Evolutionary conservation across 2,113 vertebrate genomes (phyloP).

Genomic region (Oryzias javanicus): DNA sequence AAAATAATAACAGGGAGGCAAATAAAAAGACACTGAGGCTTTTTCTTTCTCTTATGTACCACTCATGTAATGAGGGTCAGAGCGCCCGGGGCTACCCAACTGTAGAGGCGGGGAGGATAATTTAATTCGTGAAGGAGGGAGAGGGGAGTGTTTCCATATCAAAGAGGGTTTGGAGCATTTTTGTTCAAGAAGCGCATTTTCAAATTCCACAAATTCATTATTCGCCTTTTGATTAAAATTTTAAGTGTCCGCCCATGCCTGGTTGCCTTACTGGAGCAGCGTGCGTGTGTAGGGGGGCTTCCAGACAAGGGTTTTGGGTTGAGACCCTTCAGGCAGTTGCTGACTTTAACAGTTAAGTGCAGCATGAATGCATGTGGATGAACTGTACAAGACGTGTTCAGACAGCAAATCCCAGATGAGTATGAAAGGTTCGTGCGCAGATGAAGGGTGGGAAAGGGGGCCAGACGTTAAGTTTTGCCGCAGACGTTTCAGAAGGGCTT

Average conservation of each 20-base stretch:
- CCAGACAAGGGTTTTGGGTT: conserved; percentile 47
- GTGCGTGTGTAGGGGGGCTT: conserved; percentile 22
- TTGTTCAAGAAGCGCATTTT: conserved; percentile 68
- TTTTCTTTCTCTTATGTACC: conserved; percentile 39
- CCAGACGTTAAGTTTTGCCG: too few relatives aligned
- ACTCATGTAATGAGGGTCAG: conserved; percentile 66
- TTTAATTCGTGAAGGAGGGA: conserved; percentile 61
- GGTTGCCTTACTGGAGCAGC: conserved; percentile 49
- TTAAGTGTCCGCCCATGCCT: conserved; percentile 39
- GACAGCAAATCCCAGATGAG: conserved; percentile 47
- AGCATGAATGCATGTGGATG: conserved; percentile 35
- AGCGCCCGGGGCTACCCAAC: conserved; percentile 46
- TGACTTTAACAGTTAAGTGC: conserved; percentile 47
- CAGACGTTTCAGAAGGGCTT: not conserved
- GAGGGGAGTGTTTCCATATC: conserved; percentile 63
- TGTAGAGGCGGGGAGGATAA: conserved; percentile 62
- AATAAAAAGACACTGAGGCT: conserved; percentile 50
- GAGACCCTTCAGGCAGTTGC: conserved; percentile 44
- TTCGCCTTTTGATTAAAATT: conserved; percentile 62
- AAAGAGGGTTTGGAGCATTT: conserved; percentile 59
- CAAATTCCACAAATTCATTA: conserved; percentile 63
- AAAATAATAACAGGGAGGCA: conserved; percentile 25
- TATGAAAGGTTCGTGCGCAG: conserved; percentile 6
- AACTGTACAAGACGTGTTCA: conserved; percentile 25
- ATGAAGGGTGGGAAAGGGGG: too few relatives aligned